Base-by-base conservation (phyloP, 2,888 invertebrate species). In the Cantharis rustica region DNA sequence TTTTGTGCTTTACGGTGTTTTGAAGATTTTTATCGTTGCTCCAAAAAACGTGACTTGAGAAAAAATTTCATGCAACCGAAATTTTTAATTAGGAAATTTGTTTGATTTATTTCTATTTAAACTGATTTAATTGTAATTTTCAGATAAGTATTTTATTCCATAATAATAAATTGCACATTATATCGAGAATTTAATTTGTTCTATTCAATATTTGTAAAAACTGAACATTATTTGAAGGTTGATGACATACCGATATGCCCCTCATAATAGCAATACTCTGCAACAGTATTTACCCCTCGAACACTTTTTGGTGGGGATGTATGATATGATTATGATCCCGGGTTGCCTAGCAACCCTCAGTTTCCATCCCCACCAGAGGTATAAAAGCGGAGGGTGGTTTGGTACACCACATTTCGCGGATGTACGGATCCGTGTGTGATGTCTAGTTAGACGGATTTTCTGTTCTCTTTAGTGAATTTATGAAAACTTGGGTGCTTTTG, bases 271-370 rank as follows among this genome's bases (percentile, higher is more conserved):
- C 79, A 76, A 76, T 79, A 76, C 79, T 76, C 79, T 79, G 76
- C 75, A 79, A 79, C 79, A 79, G 76, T 76, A 75, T 75, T 76
- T 76, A 79, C 79, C 79, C 79, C 79, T 76, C 79, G 75, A 74
- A 70, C 69, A 31, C 69, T 62, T 68, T 61, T 70, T 73, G 77
- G 77, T 75, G 80, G 83, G 82, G 81, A 84, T 82, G 85, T 85
- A 87, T 87, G 87, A 87, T 88, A 87, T 87, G 87, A 88, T 88
- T 88, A 87, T 88, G 87, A 88, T 87, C 86, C 87, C 84, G 81
- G 84, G 88, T 88, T 87, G 87, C 87, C 82, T 84, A 83, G 87
- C 81, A 86, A 87, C 87, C 86, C 86, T 86, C 87, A 86, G 86
- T 86, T 85, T 87, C 86, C 85, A 86, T 85, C 86, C 87, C 87